These are phyloP conservation scores for Dromius quadrimaculatus DNA, from an alignment of 2,888 invertebrate species.

Conservation along the genomic window DNA sequence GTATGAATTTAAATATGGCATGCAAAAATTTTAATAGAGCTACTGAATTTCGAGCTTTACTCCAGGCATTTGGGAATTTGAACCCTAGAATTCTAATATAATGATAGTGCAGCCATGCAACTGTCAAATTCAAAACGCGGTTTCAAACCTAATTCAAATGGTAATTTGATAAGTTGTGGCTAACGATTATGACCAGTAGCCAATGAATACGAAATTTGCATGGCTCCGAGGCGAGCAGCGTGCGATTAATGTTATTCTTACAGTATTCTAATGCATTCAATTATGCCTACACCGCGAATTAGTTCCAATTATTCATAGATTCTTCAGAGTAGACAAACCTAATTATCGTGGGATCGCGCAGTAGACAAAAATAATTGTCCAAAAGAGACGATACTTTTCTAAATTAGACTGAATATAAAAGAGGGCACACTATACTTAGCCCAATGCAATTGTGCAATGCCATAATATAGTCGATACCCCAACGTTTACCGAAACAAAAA, in stretches of 20 bases:
- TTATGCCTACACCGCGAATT: conserved; percentile 9
- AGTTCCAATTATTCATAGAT: conserved; percentile 10
- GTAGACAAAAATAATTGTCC: background rate
- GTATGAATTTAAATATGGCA: conserved; percentile 41
- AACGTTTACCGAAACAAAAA: too few species aligned
- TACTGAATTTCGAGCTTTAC: conserved; percentile 29
- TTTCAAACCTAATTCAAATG: conserved; percentile 49
- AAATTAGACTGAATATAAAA: too few species aligned
- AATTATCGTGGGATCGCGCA: conserved; percentile 11
- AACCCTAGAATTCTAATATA: conserved; percentile 25
- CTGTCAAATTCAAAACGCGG: conserved; percentile 45
- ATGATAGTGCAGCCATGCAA: conserved; percentile 35
- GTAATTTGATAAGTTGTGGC: conserved; percentile 42
- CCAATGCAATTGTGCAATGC: too few species aligned
- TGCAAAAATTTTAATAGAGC: conserved; percentile 5
- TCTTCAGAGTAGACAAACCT: background rate
- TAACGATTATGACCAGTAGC: conserved; percentile 48
- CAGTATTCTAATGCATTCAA: conserved; percentile 43
- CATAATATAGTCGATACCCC: too few species aligned
- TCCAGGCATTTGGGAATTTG: conserved; percentile 16
- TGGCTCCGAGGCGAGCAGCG: conserved; percentile 8
- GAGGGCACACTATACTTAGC: too few species aligned
- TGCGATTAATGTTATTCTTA: conserved; percentile 41
- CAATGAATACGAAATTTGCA: conserved; percentile 35
- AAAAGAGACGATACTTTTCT: background rate